These are phyloP conservation scores for Lagopus muta DNA, from an alignment of 2,113 vertebrate genomes.

Conservation along the genomic window DNA sequence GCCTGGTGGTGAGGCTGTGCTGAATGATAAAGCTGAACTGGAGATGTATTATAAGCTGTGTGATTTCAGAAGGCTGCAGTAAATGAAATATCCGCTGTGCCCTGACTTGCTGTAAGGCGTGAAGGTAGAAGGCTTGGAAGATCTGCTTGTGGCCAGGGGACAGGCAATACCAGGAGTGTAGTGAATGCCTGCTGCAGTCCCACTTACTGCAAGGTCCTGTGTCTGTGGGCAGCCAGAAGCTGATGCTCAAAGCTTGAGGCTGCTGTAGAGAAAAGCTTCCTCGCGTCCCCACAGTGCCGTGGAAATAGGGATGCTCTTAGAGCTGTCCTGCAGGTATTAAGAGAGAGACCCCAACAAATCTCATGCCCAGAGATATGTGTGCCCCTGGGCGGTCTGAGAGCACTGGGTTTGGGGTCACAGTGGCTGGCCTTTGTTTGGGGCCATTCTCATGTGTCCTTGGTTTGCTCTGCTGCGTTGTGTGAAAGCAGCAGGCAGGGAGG, in stretches of 20 bases:
- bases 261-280: not conserved
- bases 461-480: not conserved
- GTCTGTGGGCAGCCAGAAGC: not conserved
- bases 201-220: not conserved
- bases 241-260: not conserved
- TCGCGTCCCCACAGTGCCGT: not conserved
- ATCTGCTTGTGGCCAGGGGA: not conserved
- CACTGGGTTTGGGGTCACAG: not conserved
- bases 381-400: not conserved
- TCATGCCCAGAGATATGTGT: accelerated
- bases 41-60: not conserved
- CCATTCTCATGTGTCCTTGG: not conserved
- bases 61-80: not conserved
- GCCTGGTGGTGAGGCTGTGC: not conserved
- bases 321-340: too few species aligned
- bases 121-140: not conserved
- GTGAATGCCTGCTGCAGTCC: not conserved
- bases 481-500: not conserved
- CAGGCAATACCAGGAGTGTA: not conserved
- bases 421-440: not conserved
- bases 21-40: accelerated
- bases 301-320: not conserved
- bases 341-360: not conserved
- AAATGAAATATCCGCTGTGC: not conserved
- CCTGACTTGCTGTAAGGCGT: accelerated